These are phyloP conservation scores for Oreotrochilus melanogaster DNA, from an alignment of 2,113 vertebrate species.

Conservation along the genomic window DNA sequence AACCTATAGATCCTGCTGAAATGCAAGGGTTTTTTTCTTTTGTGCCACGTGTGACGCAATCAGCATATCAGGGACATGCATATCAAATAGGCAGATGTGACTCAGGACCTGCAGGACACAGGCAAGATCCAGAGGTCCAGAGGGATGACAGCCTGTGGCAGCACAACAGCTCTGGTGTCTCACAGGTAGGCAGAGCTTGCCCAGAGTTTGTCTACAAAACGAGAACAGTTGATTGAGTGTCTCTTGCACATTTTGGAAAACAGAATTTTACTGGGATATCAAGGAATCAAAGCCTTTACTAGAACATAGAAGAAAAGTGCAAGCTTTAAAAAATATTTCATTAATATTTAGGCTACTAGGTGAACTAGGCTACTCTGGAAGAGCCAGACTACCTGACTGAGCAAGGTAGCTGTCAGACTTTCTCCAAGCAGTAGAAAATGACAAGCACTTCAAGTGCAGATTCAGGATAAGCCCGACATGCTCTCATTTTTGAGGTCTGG, in stretches of 20 bases:
- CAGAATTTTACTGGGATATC: neutral
- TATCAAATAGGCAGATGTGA: neutral
- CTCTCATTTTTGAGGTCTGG: neutral
- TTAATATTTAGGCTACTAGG: neutral
- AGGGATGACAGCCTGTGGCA: neutral
- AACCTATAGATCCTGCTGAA: neutral
- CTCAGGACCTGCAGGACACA: neutral
- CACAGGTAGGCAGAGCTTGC: neutral
- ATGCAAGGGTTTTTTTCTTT: neutral
- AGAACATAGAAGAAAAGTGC: neutral
- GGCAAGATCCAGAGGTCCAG: neutral
- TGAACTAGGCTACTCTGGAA: neutral
- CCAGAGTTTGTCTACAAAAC: neutral
- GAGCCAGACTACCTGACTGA: neutral
- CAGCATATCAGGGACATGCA: neutral
- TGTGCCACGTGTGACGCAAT: too few relatives aligned
- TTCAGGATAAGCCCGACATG: neutral
- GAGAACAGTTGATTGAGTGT: neutral
- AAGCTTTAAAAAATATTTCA: neutral
- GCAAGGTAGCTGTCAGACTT: neutral
- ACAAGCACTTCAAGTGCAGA: rapidly evolving
- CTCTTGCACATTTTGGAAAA: neutral
- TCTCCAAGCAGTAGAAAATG: neutral
- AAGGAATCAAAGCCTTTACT: neutral
- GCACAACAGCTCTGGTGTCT: neutral